Conservation (phyloP, 2,113 vertebrate genomes). For the Clupea harengus region DNA sequence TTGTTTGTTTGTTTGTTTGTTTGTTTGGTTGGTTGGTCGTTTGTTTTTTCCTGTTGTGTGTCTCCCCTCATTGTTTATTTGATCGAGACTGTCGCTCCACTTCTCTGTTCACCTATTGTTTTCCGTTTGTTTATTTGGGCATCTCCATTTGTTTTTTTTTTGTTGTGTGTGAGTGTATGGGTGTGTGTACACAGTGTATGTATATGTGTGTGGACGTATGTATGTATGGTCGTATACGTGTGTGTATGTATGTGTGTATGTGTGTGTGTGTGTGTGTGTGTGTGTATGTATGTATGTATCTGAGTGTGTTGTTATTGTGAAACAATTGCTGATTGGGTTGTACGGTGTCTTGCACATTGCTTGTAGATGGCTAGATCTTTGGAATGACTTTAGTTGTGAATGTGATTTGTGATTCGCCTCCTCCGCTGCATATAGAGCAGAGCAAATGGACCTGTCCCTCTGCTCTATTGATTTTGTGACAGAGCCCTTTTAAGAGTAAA, state of each 20-base stretch:
- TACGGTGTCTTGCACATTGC: constrained; percentile 46
- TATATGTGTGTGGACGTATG: constrained; percentile 13
- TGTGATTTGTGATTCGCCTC: constrained; percentile 33
- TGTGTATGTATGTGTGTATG: not conserved
- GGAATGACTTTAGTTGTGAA: constrained; percentile 40
- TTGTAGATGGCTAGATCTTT: constrained; percentile 41
- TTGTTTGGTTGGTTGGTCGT: not conserved
- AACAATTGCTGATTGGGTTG: constrained; percentile 43
- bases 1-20: constrained; percentile 15
- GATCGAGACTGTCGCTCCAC: not conserved
- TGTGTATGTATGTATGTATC: constrained; percentile 1
- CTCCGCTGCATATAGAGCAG: constrained; percentile 4
- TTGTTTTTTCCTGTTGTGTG: constrained; percentile 9
- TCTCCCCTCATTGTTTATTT: constrained; percentile 3
- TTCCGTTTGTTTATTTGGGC: constrained; percentile 35
- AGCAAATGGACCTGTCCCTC: constrained; percentile 43
- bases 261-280: too few species aligned
- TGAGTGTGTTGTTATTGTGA: constrained; percentile 31
- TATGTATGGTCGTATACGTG: not conserved
- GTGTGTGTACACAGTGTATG: constrained; percentile 12
- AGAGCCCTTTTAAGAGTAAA: constrained; percentile 27
- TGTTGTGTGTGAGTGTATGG: not conserved
- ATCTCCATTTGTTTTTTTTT: constrained; percentile 27
- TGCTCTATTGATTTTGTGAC: constrained; percentile 41
- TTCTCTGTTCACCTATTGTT: constrained; percentile 13